Percentiles rank a stretch among this genome's conserved stretches.
These are phyloP conservation scores for Microtus ochrogaster DNA, from an alignment of 2,113 vertebrate species.

Conservation along the genomic window DNA sequence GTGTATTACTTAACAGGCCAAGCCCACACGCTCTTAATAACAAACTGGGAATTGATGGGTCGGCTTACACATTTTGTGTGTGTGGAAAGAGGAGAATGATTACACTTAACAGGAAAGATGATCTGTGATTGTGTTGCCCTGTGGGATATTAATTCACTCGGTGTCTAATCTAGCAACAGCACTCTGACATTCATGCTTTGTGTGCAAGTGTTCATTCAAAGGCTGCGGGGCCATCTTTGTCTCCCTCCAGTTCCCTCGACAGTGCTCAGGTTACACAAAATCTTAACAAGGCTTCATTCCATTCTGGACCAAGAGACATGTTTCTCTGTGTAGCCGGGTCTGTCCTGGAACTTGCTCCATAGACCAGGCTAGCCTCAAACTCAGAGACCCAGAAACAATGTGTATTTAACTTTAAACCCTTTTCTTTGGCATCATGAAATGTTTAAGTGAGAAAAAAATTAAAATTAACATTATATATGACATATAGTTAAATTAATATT, in stretches of 20 bases:
- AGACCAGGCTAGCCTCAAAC: background rate
- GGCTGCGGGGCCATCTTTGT: background rate
- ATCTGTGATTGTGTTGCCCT: slow-evolving; percentile 3
- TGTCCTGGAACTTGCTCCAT: background rate
- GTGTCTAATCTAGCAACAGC: background rate
- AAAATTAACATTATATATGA: slow-evolving; percentile 31
- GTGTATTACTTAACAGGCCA: background rate
- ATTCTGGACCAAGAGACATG: background rate
- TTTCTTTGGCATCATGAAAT: slow-evolving; percentile 30
- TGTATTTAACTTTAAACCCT: slow-evolving; percentile 43
- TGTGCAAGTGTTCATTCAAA: background rate
- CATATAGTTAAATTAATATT: slow-evolving; percentile 12
- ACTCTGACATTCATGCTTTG: background rate
- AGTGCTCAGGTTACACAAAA: background rate
- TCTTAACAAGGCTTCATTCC: slow-evolving; percentile 22
- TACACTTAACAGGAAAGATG: background rate
- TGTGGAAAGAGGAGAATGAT: background rate
- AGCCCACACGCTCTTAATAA: background rate
- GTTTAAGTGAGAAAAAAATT: background rate
- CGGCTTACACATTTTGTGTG: background rate
- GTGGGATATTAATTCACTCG: background rate
- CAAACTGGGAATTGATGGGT: background rate
- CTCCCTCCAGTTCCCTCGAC: background rate
- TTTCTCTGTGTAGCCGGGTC: background rate
- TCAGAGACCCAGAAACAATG: background rate